These are phyloP conservation scores for Nymphalis c-album DNA, from an alignment of 2,888 invertebrate species.

Conservation along the genomic window DNA sequence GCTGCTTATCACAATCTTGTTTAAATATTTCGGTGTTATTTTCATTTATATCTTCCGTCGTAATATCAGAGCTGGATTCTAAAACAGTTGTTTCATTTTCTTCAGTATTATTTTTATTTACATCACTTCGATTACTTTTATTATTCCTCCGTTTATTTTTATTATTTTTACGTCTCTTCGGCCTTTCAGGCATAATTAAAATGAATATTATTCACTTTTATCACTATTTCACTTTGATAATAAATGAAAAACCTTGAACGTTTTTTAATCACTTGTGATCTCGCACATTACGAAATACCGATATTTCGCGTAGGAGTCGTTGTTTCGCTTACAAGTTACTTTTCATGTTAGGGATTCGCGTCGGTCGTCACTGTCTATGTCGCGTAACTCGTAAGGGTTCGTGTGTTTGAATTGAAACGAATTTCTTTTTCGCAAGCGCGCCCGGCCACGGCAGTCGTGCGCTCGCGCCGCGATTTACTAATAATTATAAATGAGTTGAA, in stretches of 20 bases:
- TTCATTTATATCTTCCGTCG: conserved; percentile 31
- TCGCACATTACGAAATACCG: conserved; percentile 58
- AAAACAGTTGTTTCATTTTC: conserved; percentile 47
- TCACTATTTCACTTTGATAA: conserved; percentile 66
- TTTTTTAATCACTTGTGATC: conserved; percentile 51
- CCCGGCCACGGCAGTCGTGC: conserved; percentile 74
- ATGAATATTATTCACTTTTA: conserved; percentile 58
- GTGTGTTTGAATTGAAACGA: conserved; percentile 28
- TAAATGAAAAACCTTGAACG: conserved; percentile 61
- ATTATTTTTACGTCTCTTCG: conserved; percentile 73
- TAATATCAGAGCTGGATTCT: conserved; percentile 29
- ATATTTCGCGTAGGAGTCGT: conserved; percentile 67
- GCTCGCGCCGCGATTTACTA: conserved; percentile 78
- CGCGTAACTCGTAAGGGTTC: conserved; percentile 62
- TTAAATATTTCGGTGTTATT: not conserved
- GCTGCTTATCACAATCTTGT: not conserved
- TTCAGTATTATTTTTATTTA: conserved; percentile 51
- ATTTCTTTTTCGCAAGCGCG: conserved; percentile 69
- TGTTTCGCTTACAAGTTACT: conserved; percentile 47
- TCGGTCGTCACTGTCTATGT: conserved; percentile 48
- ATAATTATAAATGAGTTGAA: conserved; percentile 80
- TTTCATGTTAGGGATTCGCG: conserved; percentile 52
- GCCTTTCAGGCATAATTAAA: conserved; percentile 71
- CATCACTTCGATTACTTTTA: conserved; percentile 58
- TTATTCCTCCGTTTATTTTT: conserved; percentile 76